Conservation (phyloP, 1,140 invertebrate genomes). For the Papilio xuthus region DNA sequence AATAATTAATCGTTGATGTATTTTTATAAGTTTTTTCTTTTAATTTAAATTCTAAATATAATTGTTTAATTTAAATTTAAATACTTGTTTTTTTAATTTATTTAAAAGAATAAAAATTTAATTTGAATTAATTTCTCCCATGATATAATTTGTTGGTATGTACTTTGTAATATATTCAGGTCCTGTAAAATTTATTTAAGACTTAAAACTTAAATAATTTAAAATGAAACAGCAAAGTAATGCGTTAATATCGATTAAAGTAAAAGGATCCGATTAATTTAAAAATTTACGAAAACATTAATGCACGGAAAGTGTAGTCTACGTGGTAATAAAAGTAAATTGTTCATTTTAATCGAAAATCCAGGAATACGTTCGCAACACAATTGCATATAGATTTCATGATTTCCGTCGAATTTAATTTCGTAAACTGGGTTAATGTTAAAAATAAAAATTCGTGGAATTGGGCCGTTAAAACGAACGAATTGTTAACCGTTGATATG, state of each 20-base stretch:
- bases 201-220: background rate
- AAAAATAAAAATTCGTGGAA: constrained; percentile 61
- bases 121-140: no score
- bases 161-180: no score
- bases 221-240: background rate
- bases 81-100: no score
- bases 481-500: constrained; percentile 70
- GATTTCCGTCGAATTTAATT: constrained; percentile 36
- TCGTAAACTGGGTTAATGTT: constrained; percentile 46
- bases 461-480: constrained; percentile 53
- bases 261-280: background rate
- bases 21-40: no score
- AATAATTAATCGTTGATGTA: background rate
- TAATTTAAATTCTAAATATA: no score
- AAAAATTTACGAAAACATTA: constrained; percentile 11
- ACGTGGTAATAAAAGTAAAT: constrained; percentile 10
- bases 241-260: background rate
- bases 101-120: no score
- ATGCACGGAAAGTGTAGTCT: background rate
- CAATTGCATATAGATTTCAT: constrained; percentile 29
- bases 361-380: constrained; percentile 19
- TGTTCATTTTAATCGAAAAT: constrained; percentile 22
- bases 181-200: no score
- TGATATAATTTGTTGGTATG: no score
- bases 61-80: no score